Evolutionary conservation across 1,140 invertebrate genomes (phyloP), one percentile per base, ranked within the genome.

Genomic region (Coenobita brevimanus): DNA sequence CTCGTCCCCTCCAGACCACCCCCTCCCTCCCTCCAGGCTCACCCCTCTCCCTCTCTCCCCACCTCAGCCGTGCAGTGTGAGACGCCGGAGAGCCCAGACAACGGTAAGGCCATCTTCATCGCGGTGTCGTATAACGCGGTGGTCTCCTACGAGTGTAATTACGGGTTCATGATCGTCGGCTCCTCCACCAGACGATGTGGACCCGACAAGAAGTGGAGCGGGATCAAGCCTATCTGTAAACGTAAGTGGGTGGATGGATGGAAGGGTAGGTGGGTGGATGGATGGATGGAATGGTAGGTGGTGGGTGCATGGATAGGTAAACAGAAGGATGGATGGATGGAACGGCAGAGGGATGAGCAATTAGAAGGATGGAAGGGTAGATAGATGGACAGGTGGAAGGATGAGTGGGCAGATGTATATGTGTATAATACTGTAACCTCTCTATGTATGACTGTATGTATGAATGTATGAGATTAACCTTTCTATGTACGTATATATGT

Each of bases 81-180:
- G 33, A 95, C 95, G 69, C 97, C 98, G 0, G 96, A 97, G 89
- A 96, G 97, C 91, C 97, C 97, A 6, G 94, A 94, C n/a, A 96
- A 98, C 92, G 98, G 98, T 43, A 97, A 96, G 91, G 97, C 97
- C 69, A 95, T 97, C 89, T 98, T 97, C 93, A 97, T 96, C 0
- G 97, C 97, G n/a, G 95, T 96, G 90, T 96, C 97, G 1, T 99
- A 98, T 94, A 98, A 98, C 92, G 97, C 97, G 0, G 95, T 97
- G 79, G 97, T 98, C 3, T 96, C 95, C 60, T 99, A 98, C 93
- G 97, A 98, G 91, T 99, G 98, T 93, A 96, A 97, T 91, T 97
- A 97, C 91, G 97, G 97, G 0, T 99, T 96, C 92, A 95, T 95
- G 41, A 94, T 99, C n/a, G 94, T 97, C 0, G 91, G 91, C 17